A percentile compares a stretch with the other conserved stretches of the same genome.
Conservation (phyloP, 2,888 invertebrate species). For the Sicus ferrugineus region DNA sequence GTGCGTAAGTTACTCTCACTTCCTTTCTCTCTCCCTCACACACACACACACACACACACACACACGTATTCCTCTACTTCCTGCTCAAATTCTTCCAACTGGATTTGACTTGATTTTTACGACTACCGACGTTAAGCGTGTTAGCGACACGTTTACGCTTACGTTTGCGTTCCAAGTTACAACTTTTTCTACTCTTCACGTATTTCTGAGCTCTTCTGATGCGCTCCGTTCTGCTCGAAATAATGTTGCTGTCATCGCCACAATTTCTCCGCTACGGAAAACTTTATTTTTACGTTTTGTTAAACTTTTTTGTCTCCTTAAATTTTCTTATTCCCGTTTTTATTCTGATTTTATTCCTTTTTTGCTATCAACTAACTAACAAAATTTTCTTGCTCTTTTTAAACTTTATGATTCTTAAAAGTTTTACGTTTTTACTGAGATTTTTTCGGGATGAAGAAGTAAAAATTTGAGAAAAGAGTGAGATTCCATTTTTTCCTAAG, state of each 20-base stretch:
- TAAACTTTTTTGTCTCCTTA: background rate
- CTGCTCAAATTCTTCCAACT: slow-evolving; percentile 21
- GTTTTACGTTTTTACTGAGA: background rate
- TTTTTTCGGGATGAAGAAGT: slow-evolving; percentile 10
- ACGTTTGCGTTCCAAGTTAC: slow-evolving; percentile 9
- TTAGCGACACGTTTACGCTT: slow-evolving; percentile 37
- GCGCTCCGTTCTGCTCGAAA: background rate
- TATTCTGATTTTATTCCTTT: background rate
- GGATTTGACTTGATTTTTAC: slow-evolving; percentile 36
- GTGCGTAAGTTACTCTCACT: background rate
- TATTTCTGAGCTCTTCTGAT: background rate
- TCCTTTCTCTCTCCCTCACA: background rate
- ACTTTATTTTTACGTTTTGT: background rate
- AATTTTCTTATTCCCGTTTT: background rate
- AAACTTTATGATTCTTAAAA: background rate
- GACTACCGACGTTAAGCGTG: slow-evolving; percentile 37
- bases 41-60: slow-evolving; percentile 16
- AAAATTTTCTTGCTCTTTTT: background rate
- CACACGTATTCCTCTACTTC: background rate
- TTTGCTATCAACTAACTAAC: background rate
- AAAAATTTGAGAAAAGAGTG: too few species aligned
- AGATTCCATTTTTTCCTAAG: too few species aligned
- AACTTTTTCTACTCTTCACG: background rate
- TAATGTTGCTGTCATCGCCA: background rate
- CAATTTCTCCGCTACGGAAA: background rate